Base-by-base conservation (phyloP, 64 coral and sea anemone genomes). In the Trachythela sp. region DNA sequence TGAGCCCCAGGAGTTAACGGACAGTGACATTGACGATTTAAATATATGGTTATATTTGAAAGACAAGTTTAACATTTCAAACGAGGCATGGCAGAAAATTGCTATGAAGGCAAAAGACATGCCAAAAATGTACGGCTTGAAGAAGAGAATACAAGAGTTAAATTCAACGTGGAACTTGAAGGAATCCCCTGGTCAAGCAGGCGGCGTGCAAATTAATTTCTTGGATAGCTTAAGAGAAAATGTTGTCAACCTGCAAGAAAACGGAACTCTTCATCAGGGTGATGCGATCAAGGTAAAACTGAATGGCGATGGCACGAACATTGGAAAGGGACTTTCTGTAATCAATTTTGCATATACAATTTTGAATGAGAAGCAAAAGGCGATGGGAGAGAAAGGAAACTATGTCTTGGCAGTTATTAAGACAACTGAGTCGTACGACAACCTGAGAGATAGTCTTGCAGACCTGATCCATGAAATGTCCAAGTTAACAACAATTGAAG, bases 21-120 rank as follows among this genome's bases (percentile, higher is more conserved):
- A 51, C 20, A 48, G 86, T 60, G 93, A 91, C 14, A 70, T 32
- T 80, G 90, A 92, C 39, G 41, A 90, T 89, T 68, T 94, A 9
- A 92, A 94, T 67, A 17, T 90, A 9, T 87, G 90, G 90, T 37
- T 94, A 24, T 94, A 89, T 13, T 17, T 39, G 15, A 80, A 80
- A 18, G 75, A 80, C 9, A 35, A 22, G 33, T 80, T 80, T 36
- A 17, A 39, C 8, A 80, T 37, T 0, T 80, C 75, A 80, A 13
- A 80, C 31, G 33, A 80, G 20, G 11, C 75, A 0, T 80, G 17
- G 33, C 75, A 80, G 32, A 29, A 80, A 80, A 0, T 80, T 13
- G 8, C 75, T 10, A 80, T 80, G 75, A 39, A 6, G 0, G 31
- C 33, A 37, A 20, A 80, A 37, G 37, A 80, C 4, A 0, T 13